A percentile compares a stretch with the other conserved stretches of the same genome.
phyloP scores from a whole-genome alignment of 1,140 invertebrate species.

The Plectrocnemia conspersa region DNA sequence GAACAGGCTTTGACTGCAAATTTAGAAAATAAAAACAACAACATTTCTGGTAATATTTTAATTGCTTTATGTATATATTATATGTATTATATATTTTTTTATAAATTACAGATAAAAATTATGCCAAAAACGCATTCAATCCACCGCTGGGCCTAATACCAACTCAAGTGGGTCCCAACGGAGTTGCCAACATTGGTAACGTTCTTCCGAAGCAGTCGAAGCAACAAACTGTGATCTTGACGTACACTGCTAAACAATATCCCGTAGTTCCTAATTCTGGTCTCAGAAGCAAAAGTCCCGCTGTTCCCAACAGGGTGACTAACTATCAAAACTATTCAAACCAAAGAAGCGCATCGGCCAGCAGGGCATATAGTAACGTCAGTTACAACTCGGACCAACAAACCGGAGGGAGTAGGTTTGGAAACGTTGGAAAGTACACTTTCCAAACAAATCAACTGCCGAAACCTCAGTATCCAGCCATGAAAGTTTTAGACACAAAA shows the following conservation, averaged over 20 bases:
- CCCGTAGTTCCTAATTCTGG: constrained; percentile 15
- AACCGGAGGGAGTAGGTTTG: constrained; percentile 12
- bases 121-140: constrained; percentile 11
- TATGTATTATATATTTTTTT: too few species aligned
- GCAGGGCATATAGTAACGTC: constrained; percentile 33
- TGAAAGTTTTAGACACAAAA: constrained; percentile 60
- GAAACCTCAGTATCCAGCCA: constrained; percentile 63
- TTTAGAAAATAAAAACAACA: constrained; percentile 40
- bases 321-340: constrained; percentile 10
- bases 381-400: constrained; percentile 22
- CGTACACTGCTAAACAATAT: constrained; percentile 47
- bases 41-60: constrained; percentile 22
- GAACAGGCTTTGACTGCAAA: constrained; percentile 46
- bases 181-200: constrained; percentile 41
- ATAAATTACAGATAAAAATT: constrained; percentile 27
- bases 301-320: constrained; percentile 19
- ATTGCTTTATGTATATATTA: not conserved
- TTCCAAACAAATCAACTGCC: constrained; percentile 69
- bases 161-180: constrained; percentile 26
- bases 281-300: constrained; percentile 32
- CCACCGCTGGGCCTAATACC: constrained; percentile 21
- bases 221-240: constrained; percentile 50
- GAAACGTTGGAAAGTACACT: constrained; percentile 59
- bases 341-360: constrained; percentile 30
- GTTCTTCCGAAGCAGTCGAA: constrained; percentile 43